Evolutionary conservation across 2,888 invertebrate genomes (phyloP).

Genomic region (Lasioglossum vierecki): DNA sequence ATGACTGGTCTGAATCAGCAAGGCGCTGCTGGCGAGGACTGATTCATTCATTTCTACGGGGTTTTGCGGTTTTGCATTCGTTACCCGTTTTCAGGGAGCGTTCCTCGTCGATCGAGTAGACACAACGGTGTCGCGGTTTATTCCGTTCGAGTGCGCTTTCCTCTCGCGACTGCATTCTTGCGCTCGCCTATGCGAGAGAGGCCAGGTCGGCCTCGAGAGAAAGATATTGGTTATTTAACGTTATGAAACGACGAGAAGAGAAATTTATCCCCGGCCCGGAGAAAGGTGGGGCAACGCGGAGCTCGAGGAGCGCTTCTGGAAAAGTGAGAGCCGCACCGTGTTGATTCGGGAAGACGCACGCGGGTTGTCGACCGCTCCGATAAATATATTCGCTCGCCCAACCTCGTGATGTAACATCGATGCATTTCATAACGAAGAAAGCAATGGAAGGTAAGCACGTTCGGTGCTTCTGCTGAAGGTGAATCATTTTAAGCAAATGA

Average conservation of each 20-base stretch:
- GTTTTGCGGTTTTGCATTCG: constrained; percentile 10
- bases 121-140: constrained; percentile 11
- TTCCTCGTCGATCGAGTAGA: constrained; percentile 10
- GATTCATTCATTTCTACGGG: constrained; percentile 36
- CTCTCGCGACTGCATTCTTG: constrained; percentile 42
- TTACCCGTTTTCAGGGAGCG: constrained; percentile 6
- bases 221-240: constrained; percentile 64
- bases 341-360: constrained; percentile 55
- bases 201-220: constrained; percentile 34
- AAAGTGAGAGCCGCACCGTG: constrained; percentile 55
- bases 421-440: constrained; percentile 52
- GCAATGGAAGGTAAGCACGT: constrained; percentile 29
- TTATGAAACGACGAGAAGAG: constrained; percentile 60
- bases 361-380: constrained; percentile 68
- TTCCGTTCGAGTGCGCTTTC: constrained; percentile 46
- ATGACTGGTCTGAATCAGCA: neutral
- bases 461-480: constrained; percentile 2
- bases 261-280: constrained; percentile 52
- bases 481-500: neutral
- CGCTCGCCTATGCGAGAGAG: constrained; percentile 22
- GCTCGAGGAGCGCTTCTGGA: constrained; percentile 34
- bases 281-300: neutral
- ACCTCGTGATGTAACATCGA: constrained; percentile 45
- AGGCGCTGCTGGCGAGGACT: neutral
- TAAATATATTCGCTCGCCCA: constrained; percentile 54